Percentiles rank a stretch among this genome's conserved stretches.
Conservation (phyloP, 2,797 vertebrate genomes). For the Chanos chanos region DNA sequence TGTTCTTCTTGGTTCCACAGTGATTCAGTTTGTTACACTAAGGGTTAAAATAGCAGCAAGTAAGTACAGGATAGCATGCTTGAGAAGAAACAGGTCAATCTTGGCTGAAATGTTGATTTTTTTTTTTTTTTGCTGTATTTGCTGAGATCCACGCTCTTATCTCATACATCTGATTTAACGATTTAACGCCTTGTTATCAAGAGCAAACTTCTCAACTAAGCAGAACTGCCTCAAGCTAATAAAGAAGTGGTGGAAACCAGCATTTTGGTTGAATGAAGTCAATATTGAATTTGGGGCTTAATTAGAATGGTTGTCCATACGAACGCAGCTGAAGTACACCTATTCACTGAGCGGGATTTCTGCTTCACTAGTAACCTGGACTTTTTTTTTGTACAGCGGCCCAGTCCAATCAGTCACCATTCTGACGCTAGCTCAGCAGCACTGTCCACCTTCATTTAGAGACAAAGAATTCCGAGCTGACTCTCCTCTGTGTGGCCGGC, state of each 20-base stretch:
- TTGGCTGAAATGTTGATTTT: too few species aligned
- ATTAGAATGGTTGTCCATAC: conserved; percentile 18
- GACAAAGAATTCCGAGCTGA: neutral
- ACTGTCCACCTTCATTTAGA: neutral
- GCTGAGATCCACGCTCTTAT: too few species aligned
- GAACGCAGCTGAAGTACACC: neutral
- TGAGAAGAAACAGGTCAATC: conserved; percentile 13
- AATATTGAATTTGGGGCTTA: conserved; percentile 7
- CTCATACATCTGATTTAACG: too few species aligned
- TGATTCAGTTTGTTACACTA: conserved; percentile 43
- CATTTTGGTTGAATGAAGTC: conserved; percentile 14
- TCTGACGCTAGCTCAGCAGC: neutral
- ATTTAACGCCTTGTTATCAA: conserved; percentile 7
- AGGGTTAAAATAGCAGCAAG: conserved; percentile 44
- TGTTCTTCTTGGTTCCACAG: conserved; percentile 46
- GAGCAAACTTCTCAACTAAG: neutral
- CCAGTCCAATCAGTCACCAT: too few species aligned
- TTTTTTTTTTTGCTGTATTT: too few species aligned
- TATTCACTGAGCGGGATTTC: neutral
- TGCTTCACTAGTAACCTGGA: neutral
- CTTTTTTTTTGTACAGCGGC: too few species aligned
- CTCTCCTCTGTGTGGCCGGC: neutral
- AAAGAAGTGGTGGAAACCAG: conserved; percentile 6
- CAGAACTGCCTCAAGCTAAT: neutral
- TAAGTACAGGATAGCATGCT: conserved; percentile 47